These are phyloP conservation scores for Nephila pilipes DNA, from an alignment of 1,140 invertebrate genomes.

Conservation along the genomic window DNA sequence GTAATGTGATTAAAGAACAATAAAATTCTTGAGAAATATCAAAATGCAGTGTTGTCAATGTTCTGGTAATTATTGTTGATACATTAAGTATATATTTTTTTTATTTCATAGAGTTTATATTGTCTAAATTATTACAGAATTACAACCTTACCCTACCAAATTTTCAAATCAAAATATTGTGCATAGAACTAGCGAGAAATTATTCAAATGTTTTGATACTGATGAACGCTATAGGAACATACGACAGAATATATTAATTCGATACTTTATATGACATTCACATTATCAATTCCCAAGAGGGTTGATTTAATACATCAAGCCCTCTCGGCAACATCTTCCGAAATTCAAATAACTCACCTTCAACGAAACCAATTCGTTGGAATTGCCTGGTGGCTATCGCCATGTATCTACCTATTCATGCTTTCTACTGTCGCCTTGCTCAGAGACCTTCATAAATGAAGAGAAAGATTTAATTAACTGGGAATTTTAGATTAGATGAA, in stretches of 20 bases:
- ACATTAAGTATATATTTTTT: too few relatives aligned
- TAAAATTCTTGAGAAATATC: too few relatives aligned
- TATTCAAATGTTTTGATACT: background rate
- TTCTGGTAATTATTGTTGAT: too few relatives aligned
- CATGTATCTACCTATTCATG: background rate
- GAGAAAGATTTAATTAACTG: constrained; percentile 34
- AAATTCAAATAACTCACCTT: background rate
- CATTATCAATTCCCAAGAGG: background rate
- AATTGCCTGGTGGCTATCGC: background rate
- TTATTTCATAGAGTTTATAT: too few relatives aligned
- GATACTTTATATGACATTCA: background rate
- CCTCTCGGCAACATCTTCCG: background rate
- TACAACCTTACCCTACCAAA: too few relatives aligned
- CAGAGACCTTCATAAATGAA: background rate
- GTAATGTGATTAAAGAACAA: too few relatives aligned
- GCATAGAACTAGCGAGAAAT: background rate
- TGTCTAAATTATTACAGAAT: too few relatives aligned
- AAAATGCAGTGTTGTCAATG: too few relatives aligned
- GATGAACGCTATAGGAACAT: background rate
- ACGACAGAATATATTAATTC: background rate
- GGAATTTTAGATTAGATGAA: background rate
- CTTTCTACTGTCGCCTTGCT: background rate
- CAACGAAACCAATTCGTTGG: background rate
- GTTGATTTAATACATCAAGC: background rate
- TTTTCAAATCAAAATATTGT: background rate